A percentile compares a stretch with the other conserved stretches of the same genome.
Evolutionary conservation across 1,140 invertebrate genomes (phyloP).

Genomic region (Subanguina moxae): DNA sequence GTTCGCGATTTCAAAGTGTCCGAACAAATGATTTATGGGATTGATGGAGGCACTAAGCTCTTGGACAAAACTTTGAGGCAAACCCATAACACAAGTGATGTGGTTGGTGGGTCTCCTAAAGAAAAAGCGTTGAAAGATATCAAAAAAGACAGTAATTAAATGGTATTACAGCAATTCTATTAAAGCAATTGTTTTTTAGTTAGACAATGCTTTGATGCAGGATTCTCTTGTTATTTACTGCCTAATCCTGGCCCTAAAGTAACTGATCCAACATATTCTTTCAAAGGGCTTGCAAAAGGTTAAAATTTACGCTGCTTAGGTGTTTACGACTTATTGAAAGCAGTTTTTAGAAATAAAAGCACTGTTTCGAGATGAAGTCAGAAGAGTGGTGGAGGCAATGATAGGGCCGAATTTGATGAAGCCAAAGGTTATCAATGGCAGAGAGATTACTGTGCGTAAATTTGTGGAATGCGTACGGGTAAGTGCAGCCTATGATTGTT

Average conservation of each 20-base stretch:
- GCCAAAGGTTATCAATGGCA: conserved; percentile 55
- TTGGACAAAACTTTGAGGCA: conserved; percentile 40
- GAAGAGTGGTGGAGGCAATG: conserved; percentile 47
- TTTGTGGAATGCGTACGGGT: conserved; percentile 55
- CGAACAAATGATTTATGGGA: conserved; percentile 49
- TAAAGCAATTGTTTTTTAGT: no score
- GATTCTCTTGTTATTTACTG: conserved; percentile 49
- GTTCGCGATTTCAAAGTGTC: conserved; percentile 54
- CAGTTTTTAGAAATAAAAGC: conserved; percentile 50
- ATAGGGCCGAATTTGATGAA: conserved; percentile 44
- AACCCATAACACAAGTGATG: background rate
- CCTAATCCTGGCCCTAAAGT: conserved; percentile 58
- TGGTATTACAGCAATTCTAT: no score
- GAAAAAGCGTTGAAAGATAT: conserved; percentile 44
- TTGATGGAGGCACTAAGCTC: conserved; percentile 47
- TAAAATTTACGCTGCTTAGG: no score
- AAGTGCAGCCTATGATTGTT: conserved; percentile 8
- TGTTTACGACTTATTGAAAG: no score
- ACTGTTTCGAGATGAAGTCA: conserved; percentile 55
- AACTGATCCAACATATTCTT: conserved; percentile 45
- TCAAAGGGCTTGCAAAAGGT: conserved; percentile 38
- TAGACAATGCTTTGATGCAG: conserved; percentile 48
- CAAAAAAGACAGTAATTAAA: conserved; percentile 37
- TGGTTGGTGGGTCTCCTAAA: conserved; percentile 4
- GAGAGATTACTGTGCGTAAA: conserved; percentile 53